Percentiles rank a stretch among this genome's conserved stretches.
Evolutionary conservation across 2,113 vertebrate species (phyloP).

Genomic region (Rutilus rutilus): DNA sequence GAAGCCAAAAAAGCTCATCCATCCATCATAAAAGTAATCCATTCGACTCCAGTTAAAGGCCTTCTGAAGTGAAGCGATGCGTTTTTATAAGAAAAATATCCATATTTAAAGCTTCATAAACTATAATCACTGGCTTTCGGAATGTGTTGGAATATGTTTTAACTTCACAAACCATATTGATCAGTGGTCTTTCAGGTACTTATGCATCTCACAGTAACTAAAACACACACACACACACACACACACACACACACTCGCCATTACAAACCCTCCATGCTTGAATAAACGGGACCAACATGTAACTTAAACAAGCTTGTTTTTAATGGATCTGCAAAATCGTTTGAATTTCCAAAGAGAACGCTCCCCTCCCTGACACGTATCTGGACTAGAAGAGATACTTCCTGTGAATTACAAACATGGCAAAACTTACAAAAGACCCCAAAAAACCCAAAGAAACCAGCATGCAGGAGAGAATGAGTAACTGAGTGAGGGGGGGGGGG

Average conservation of each 20-base stretch:
- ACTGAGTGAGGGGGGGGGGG: background rate
- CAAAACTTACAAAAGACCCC: conserved; percentile 73
- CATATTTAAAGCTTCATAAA: too few species aligned
- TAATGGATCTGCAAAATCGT: conserved; percentile 85
- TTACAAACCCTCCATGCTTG: background rate
- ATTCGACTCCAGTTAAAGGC: too few species aligned
- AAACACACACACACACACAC: background rate
- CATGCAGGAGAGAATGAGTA: conserved; percentile 71
- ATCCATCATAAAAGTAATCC: too few species aligned
- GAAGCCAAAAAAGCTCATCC: too few species aligned
- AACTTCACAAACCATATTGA: background rate
- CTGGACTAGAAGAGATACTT: conserved; percentile 17
- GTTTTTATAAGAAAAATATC: too few species aligned
- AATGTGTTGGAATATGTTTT: background rate
- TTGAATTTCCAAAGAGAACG: conserved; percentile 81
- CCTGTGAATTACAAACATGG: conserved; percentile 67
- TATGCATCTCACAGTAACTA: background rate
- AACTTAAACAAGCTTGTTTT: conserved; percentile 84
- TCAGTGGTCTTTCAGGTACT: background rate
- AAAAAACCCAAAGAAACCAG: conserved; percentile 73
- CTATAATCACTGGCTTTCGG: too few species aligned
- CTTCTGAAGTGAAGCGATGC: too few species aligned
- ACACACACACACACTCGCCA: too few species aligned
- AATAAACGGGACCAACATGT: conserved; percentile 56
- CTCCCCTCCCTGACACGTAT: conserved; percentile 66